Conservation (phyloP, 2,113 vertebrate species). For the Zosterops japonicus region DNA sequence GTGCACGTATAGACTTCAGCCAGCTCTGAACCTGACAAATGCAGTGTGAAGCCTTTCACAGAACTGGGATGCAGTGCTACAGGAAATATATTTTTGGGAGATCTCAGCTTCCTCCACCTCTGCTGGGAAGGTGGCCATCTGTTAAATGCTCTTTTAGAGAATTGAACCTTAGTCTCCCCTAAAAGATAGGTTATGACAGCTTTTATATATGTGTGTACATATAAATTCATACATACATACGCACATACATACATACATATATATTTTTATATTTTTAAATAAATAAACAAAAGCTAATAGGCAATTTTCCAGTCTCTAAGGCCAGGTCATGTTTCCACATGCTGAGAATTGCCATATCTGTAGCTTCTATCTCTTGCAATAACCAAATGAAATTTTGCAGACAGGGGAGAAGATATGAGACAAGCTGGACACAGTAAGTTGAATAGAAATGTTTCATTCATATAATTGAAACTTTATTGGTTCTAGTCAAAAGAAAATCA, state of each 20-base stretch:
- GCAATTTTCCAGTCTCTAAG: background rate
- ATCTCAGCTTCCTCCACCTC: background rate
- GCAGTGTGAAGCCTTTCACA: background rate
- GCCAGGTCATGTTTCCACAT: background rate
- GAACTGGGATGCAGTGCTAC: background rate
- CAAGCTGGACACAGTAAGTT: background rate
- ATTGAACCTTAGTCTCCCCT: background rate
- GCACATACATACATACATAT: no score
- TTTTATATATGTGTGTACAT: background rate
- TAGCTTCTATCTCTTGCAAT: background rate
- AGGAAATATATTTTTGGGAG: background rate
- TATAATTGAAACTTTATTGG: background rate
- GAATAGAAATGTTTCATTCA: background rate
- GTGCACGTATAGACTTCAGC: background rate
- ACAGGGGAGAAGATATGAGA: accelerated
- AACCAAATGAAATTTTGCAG: background rate
- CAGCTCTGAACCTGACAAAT: background rate
- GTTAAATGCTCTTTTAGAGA: background rate
- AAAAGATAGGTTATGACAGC: background rate
- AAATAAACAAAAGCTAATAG: background rate
- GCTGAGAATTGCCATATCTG: background rate
- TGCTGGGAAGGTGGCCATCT: background rate
- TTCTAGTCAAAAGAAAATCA: background rate
- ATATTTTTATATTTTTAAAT: background rate
- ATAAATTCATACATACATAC: background rate